phyloP scores from a whole-genome alignment of 2,888 invertebrate genomes.

The Saturnia pavonia region DNA sequence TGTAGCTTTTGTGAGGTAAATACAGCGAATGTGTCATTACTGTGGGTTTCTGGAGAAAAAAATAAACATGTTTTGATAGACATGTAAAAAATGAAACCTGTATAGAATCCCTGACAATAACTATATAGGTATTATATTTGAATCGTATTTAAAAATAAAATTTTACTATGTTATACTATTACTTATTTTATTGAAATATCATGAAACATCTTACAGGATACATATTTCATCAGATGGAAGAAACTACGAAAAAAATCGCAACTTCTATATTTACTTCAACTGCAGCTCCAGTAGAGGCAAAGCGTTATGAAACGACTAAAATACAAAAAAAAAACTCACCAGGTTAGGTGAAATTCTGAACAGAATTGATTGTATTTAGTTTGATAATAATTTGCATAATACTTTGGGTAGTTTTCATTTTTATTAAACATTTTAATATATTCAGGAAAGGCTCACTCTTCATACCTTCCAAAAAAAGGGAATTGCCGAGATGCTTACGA shows the following conservation, averaged over 20 bases:
- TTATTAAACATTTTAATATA: background rate
- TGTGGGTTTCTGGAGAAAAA: background rate
- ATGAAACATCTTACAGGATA: background rate
- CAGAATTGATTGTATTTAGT: no score
- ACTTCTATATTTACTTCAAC: background rate
- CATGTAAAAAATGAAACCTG: background rate
- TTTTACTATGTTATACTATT: background rate
- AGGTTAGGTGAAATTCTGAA: no score
- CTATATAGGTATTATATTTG: no score
- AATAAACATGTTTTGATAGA: background rate
- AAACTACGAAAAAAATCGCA: background rate
- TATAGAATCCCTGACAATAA: background rate
- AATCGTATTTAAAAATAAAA: background rate
- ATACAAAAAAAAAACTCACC: background rate
- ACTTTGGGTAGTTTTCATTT: background rate
- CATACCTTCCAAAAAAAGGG: background rate
- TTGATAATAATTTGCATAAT: background rate
- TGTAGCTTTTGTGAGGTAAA: slow-evolving; percentile 48
- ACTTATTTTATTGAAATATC: background rate
- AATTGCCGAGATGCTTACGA: no score
- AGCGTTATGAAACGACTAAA: background rate
- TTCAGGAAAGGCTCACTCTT: background rate
- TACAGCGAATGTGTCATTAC: slow-evolving; percentile 36
- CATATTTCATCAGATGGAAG: background rate
- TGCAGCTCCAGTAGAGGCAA: background rate